Base-by-base conservation (phyloP, 2,113 vertebrate species). In the Pantherophis guttatus region DNA sequence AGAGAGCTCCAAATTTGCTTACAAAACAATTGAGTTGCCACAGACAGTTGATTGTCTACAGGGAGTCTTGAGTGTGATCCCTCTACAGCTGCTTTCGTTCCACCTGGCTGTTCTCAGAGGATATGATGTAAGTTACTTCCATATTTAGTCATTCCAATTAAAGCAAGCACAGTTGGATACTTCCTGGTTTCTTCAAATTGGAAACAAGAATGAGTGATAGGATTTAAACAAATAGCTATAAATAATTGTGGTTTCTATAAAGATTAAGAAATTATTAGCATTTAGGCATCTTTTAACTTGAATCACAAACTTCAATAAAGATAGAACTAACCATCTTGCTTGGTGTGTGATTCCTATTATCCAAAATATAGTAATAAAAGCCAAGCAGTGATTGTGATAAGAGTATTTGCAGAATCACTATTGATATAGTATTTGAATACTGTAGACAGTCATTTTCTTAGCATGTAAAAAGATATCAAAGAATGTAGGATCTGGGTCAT, bases 61-160 rank as follows among this genome's bases (percentile, higher is more conserved):
- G 98, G 99, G 99, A 93, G 97, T 99, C 96, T 98, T 99, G 94
- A 99, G 98, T 4, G 99, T 99, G 96, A 98, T 99, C 95, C 99
- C 99, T 1, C 97, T 99, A 81, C 99, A 99, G 97, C 97, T 99
- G 75, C 95, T 99, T 59, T 99, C 99, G 7, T 99, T 99, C 97
- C 99, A 99, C 97, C 97, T 99, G 97, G 99, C 99, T 39, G 99
- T 99, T 62, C 98, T 99, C 95, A 97, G 99, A 96, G 99, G 99
- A 98, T 99, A 98, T 24, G 99, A 99, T 3, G 99, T 99, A 98
- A 94, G 99, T 98, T 92, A 53, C 48, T 93, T 65, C 93, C 96
- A 3, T 90, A 65, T 94, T 94, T 95, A 90, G 39, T 70, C 0
- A 0, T 12, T 58, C 65, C 44, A n/a, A 75, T 91, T 62, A 86